Conservation (phyloP, 2,797 vertebrate genomes). For the Sebastes minor region DNA sequence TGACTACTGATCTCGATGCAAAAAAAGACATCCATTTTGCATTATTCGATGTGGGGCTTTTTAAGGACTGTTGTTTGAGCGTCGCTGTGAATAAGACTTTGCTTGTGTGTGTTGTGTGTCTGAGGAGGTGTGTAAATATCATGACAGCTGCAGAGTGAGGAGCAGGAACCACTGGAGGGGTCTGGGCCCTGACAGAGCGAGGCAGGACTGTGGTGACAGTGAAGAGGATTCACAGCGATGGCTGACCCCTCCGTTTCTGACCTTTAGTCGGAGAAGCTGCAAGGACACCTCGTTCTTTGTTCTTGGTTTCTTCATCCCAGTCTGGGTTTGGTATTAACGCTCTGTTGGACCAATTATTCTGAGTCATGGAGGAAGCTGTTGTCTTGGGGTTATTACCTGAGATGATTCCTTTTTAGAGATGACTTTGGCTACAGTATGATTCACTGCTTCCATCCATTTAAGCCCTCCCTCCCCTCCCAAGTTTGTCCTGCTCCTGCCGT, state of each 20-base stretch:
- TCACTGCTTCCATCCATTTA: constrained; percentile 78
- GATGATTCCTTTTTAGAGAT: constrained; percentile 74
- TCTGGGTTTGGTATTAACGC: constrained; percentile 66
- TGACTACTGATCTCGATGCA: not conserved
- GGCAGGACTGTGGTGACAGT: constrained; percentile 58
- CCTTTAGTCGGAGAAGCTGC: constrained; percentile 62
- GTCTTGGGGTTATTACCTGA: constrained; percentile 72
- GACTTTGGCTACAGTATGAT: constrained; percentile 70
- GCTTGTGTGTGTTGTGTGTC: constrained; percentile 27
- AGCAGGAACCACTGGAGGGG: constrained; percentile 54
- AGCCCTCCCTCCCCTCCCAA: constrained; percentile 13
- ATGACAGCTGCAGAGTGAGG: constrained; percentile 55
- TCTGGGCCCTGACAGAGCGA: constrained; percentile 57
- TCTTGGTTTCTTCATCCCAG: constrained; percentile 38
- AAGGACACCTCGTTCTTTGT: constrained; percentile 64
- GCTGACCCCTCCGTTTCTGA: constrained; percentile 68
- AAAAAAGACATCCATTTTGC: not conserved
- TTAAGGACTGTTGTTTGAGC: not conserved
- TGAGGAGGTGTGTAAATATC: constrained; percentile 62
- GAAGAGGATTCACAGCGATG: constrained; percentile 70
- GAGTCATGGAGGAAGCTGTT: constrained; percentile 73
- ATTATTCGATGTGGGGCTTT: not conserved
- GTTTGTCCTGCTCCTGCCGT: constrained; percentile 40
- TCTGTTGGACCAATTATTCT: constrained; percentile 75
- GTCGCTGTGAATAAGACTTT: constrained; percentile 22